Conservation (phyloP, 2,797 vertebrate species). For the Sebastolobus alascanus region DNA sequence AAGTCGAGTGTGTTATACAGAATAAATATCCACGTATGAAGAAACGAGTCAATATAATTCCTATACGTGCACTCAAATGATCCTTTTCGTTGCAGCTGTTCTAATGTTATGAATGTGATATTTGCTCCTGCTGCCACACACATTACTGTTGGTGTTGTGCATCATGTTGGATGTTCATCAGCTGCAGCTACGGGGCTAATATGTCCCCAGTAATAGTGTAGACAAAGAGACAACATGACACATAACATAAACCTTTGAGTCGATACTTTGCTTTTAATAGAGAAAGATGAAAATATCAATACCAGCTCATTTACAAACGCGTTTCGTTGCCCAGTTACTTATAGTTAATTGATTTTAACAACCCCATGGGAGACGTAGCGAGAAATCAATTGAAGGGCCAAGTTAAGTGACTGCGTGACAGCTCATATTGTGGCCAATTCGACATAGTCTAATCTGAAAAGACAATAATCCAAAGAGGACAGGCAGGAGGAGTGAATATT, state of each 20-base stretch:
- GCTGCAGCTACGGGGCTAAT: slow-evolving; percentile 20
- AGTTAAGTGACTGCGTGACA: slow-evolving; percentile 77
- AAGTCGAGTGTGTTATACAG: neutral
- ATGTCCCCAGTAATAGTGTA: slow-evolving; percentile 45
- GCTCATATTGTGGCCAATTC: slow-evolving; percentile 63
- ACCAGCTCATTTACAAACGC: slow-evolving; percentile 76
- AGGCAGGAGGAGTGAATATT: slow-evolving; percentile 54
- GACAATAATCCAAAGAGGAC: slow-evolving; percentile 70
- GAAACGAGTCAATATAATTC: neutral
- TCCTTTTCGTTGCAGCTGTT: neutral
- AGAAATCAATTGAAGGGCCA: slow-evolving; percentile 77
- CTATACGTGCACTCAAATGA: neutral
- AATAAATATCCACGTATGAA: neutral
- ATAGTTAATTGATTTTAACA: slow-evolving; percentile 84
- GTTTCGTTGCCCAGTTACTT: slow-evolving; percentile 76
- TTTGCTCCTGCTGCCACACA: slow-evolving; percentile 50
- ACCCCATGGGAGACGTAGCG: slow-evolving; percentile 66
- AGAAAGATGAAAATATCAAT: slow-evolving; percentile 84
- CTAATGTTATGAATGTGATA: slow-evolving; percentile 51
- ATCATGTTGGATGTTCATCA: slow-evolving; percentile 28
- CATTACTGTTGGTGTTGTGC: slow-evolving; percentile 26
- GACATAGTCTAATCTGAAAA: slow-evolving; percentile 63
- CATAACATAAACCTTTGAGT: slow-evolving; percentile 73
- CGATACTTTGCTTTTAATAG: slow-evolving; percentile 74
- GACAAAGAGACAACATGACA: slow-evolving; percentile 74